phyloP scores from a whole-genome alignment of 2,797 vertebrate genomes.

The Halcyon leucocephala region DNA sequence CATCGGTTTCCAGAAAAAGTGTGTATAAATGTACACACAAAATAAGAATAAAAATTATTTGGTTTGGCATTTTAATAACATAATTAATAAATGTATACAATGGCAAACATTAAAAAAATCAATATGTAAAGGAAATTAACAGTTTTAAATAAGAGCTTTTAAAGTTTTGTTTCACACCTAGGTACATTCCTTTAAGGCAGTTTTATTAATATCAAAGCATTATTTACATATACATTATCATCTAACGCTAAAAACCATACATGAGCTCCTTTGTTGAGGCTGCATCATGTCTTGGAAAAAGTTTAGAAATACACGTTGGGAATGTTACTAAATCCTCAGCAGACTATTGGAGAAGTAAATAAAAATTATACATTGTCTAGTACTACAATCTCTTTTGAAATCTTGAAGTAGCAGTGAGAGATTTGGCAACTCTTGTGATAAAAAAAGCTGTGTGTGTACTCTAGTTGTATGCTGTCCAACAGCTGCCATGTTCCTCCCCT shows the following conservation, averaged over 20 bases:
- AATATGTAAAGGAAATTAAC: conserved; percentile 75
- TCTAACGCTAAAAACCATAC: conserved; percentile 65
- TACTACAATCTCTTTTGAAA: neutral
- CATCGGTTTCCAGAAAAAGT: conserved; percentile 46
- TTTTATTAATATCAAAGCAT: conserved; percentile 78
- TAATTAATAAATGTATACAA: conserved; percentile 78
- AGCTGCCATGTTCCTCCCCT: conserved; percentile 18
- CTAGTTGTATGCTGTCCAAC: neutral
- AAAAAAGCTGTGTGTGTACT: neutral
- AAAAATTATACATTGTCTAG: conserved; percentile 16
- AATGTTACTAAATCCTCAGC: conserved; percentile 48
- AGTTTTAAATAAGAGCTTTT: conserved; percentile 80
- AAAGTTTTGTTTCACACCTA: conserved; percentile 76
- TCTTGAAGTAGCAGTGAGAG: conserved; percentile 47
- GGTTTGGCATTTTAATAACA: conserved; percentile 82
- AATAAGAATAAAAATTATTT: conserved; percentile 64
- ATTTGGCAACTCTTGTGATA: conserved; percentile 40
- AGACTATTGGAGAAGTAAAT: conserved; percentile 54
- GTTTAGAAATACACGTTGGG: conserved; percentile 31
- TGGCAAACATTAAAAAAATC: conserved; percentile 74
- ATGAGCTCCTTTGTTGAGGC: conserved; percentile 60
- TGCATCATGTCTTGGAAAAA: conserved; percentile 40
- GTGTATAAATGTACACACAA: conserved; percentile 39
- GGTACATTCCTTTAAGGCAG: conserved; percentile 81
- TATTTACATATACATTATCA: conserved; percentile 72